A percentile compares a stretch with the other conserved stretches of the same genome.
phyloP scores from a whole-genome alignment of 2,797 vertebrate species.

The Knipowitschia caucasica region DNA sequence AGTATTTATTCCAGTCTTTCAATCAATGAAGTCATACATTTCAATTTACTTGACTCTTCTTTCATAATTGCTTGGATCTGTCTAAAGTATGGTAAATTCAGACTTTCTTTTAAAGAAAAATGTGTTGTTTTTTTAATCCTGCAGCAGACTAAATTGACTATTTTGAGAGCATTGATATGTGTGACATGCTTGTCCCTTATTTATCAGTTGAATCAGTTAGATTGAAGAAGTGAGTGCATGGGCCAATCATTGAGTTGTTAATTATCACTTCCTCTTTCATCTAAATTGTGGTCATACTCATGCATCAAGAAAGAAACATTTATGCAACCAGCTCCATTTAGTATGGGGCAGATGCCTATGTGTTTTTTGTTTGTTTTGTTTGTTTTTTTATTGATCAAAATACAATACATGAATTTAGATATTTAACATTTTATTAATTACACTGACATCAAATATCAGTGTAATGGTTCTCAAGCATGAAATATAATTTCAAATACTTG shows the following conservation, averaged over 20 bases:
- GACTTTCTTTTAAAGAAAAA: no score
- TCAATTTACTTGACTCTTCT: no score
- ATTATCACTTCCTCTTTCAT: slow-evolving; percentile 22
- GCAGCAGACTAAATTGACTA: no score
- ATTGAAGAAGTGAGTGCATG: background rate
- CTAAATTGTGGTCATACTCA: background rate
- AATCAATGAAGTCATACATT: no score
- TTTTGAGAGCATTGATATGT: background rate
- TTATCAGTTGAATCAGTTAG: background rate
- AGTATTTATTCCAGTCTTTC: no score
- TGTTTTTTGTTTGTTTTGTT: background rate
- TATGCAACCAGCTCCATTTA: background rate
- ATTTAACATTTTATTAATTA: no score
- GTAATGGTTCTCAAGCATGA: no score
- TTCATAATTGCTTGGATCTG: no score
- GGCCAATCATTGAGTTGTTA: background rate
- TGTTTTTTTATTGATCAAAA: background rate
- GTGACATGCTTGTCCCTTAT: background rate
- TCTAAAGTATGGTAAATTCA: no score
- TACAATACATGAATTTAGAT: background rate
- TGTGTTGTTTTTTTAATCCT: no score
- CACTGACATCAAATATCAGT: no score
- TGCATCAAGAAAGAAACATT: background rate
- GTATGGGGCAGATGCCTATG: no score
- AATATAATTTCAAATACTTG: background rate